Evolutionary conservation across 1,140 invertebrate genomes (phyloP).

Genomic region (Drosophila lacertosa): DNA sequence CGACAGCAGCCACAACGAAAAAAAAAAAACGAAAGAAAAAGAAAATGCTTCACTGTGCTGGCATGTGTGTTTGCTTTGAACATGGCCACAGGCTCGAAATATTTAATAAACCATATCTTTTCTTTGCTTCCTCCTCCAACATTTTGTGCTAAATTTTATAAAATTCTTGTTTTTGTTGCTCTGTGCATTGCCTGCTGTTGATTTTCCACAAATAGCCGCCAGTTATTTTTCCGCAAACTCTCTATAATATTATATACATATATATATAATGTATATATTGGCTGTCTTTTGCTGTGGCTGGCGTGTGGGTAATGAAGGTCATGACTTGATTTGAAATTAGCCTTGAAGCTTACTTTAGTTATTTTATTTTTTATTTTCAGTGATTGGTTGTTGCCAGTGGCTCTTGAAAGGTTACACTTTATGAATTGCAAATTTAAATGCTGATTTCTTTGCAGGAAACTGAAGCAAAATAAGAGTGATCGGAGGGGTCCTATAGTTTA

Average conservation of each 20-base stretch:
- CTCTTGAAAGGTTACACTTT: conserved; percentile 3
- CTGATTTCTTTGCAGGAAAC: conserved; percentile 17
- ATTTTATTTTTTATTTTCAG: background rate
- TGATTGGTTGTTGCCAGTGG: conserved; percentile 8
- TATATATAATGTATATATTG: too few relatives aligned
- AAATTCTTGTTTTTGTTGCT: conserved; percentile 45
- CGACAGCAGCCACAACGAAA: too few relatives aligned
- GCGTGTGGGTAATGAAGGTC: conserved; percentile 47
- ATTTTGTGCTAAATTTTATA: conserved; percentile 51
- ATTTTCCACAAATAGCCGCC: conserved; percentile 60
- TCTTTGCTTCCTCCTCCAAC: conserved; percentile 40
- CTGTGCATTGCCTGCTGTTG: conserved; percentile 42
- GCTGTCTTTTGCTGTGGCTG: conserved; percentile 46
- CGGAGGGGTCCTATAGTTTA: too few relatives aligned
- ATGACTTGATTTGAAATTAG: conserved; percentile 59
- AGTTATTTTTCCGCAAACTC: conserved; percentile 69
- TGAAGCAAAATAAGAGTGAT: background rate
- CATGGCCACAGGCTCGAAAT: conserved; percentile 57
- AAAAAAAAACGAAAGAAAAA: too few relatives aligned
- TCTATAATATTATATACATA: conserved; percentile 45
- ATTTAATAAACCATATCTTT: conserved; percentile 74
- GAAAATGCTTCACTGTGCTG: conserved; percentile 26
- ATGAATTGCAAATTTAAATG: conserved; percentile 11
- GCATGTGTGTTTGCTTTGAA: conserved; percentile 54
- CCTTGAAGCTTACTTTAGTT: conserved; percentile 29